Conservation (phyloP, 2,888 invertebrate genomes). For the Itoplectis maculator region DNA sequence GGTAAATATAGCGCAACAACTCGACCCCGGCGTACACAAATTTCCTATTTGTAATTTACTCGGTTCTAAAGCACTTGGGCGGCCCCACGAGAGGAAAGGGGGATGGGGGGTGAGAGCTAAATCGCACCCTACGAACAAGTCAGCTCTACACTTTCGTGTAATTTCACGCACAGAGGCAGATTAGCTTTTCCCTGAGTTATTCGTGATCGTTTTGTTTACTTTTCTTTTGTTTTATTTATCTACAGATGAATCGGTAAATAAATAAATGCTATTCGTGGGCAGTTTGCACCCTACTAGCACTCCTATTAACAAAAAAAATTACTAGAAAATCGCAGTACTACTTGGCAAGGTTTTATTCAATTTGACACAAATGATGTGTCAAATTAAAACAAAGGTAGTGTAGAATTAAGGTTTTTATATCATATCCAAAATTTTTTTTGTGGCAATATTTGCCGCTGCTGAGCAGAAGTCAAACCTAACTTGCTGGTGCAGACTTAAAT, state of each 20-base stretch:
- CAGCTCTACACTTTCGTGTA: conserved; percentile 21
- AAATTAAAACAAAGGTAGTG: no score
- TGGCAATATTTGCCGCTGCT: no score
- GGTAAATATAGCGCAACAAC: conserved; percentile 50
- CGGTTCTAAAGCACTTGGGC: conserved; percentile 42
- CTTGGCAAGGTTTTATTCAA: no score
- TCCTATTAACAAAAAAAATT: background rate
- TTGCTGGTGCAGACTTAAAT: background rate
- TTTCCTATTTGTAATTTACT: conserved; percentile 61
- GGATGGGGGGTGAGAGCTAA: background rate
- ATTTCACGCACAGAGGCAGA: conserved; percentile 29
- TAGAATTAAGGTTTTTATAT: no score
- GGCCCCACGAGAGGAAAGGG: conserved; percentile 12
- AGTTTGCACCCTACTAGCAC: background rate
- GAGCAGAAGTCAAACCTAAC: no score
- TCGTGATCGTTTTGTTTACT: conserved; percentile 22
- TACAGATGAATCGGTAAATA: background rate
- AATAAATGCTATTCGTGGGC: background rate
- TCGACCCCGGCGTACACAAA: conserved; percentile 43
- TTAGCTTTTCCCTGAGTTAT: conserved; percentile 40
- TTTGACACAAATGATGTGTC: background rate
- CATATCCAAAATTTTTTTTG: no score
- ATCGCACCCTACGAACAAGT: conserved; percentile 27
- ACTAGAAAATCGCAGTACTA: background rate
- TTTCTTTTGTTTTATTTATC: conserved; percentile 8